Base-by-base conservation (phyloP, 2,113 vertebrate genomes). In the Catharus bicknelli region DNA sequence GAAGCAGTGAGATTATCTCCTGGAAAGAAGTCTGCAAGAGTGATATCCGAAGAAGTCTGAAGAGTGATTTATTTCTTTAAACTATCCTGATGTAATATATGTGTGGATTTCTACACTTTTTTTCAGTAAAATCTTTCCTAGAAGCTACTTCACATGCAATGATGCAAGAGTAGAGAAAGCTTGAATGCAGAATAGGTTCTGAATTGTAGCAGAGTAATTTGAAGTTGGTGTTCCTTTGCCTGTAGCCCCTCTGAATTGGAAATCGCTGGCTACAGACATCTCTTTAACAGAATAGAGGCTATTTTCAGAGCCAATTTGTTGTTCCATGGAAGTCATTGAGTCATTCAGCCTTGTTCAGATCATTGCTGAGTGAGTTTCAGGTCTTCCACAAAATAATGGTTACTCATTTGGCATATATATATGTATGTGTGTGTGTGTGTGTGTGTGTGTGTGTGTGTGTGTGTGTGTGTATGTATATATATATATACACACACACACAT, bases 401-500 rank as follows among this genome's bases (percentile, higher is more conserved):
- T 88, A 86, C 2, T 74, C 13, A 40, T 40, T 17, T 51, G 20
- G 8, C 6, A n/a, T 9, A 7, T n/a, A 0, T 19, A 5, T 14
- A 7, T 5, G 13, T 7, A 61, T 9, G 38, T 38, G 38, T 38
- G 38, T 38, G 38, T 38, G 38, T 38, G 38, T 38, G 11, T 38
- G 38, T 38, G 11, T 38, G 38, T 38, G 11, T 38, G 38, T 38
- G 11, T 38, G 34, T 36, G 34, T 36, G 34, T 36, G 34, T 5
- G 13, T 7, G 51, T 9, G 38, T 38, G 10, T 38, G 5, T 38
- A 10, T 38, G 59, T 3, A 25, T 2, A 30, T 5, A 15, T 4
- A 11, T 4, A 3, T 3, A 47, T 11, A 43, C 1, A 15, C 1
- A 2, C 9, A 26, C 12, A 25, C 7, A 32, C 22, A 50, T 3